Evolutionary conservation across 2,113 vertebrate genomes (phyloP).

Genomic region (Hydrochoerus hydrochaeris): DNA sequence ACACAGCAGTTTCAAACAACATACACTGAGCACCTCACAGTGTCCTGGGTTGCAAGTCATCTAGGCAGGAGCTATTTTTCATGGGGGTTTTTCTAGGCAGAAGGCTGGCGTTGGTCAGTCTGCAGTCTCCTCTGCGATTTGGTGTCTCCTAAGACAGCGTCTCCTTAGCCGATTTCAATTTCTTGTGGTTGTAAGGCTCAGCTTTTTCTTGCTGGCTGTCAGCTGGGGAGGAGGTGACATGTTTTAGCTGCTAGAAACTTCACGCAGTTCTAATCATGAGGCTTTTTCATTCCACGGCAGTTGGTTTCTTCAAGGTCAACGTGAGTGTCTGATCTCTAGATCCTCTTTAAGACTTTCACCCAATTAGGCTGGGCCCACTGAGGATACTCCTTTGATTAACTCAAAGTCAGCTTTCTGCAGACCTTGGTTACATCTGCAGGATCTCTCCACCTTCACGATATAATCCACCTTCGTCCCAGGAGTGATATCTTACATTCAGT

Average conservation of each 20-base stretch:
- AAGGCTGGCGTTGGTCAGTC: not conserved
- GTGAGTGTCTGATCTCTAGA: not conserved
- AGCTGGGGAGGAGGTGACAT: fast-evolving
- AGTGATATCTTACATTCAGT: not conserved
- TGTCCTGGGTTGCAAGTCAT: not conserved
- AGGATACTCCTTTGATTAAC: conserved; percentile 15
- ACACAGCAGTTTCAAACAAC: not conserved
- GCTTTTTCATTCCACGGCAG: not conserved
- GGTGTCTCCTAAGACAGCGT: not conserved
- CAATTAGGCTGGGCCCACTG: not conserved
- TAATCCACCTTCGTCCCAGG: not conserved
- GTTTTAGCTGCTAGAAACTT: not conserved
- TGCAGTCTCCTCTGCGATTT: not conserved
- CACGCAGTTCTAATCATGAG: not conserved
- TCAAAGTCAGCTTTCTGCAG: not conserved
- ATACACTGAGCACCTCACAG: not conserved
- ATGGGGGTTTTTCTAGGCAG: not conserved
- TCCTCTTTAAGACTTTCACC: not conserved
- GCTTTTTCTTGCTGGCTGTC: not conserved
- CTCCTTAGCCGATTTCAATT: not conserved
- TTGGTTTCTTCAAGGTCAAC: not conserved
- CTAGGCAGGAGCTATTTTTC: not conserved
- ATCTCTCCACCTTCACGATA: not conserved
- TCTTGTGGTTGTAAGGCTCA: not conserved
- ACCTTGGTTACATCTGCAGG: not conserved